Percentiles rank a stretch among this genome's conserved stretches.
Evolutionary conservation across 2,888 invertebrate genomes (phyloP).

Genomic region (Nasonovia ribisnigri): DNA sequence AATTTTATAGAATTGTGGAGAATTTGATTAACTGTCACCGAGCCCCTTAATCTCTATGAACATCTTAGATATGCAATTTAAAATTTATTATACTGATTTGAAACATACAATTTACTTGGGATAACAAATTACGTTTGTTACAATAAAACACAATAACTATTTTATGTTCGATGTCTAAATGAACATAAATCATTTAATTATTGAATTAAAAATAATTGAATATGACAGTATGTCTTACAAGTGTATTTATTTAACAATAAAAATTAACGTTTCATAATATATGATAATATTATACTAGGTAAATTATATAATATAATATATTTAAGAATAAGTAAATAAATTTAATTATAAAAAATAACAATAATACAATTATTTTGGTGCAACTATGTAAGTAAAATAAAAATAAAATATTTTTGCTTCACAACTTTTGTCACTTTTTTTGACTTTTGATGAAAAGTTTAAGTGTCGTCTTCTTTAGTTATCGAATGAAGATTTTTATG

Average conservation of each 20-base stretch:
- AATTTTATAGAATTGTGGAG: too few species aligned
- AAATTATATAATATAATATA: background rate
- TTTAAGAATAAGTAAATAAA: background rate
- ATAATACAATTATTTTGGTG: background rate
- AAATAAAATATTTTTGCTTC: background rate
- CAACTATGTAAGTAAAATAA: background rate
- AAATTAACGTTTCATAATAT: background rate
- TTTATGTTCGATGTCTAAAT: background rate
- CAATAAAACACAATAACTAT: background rate
- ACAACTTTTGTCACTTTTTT: background rate
- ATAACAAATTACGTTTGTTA: background rate
- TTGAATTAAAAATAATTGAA: background rate
- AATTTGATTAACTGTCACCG: too few species aligned
- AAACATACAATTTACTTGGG: background rate
- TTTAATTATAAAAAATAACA: background rate
- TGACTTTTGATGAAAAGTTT: background rate
- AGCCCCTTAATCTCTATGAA: background rate
- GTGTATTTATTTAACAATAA: background rate
- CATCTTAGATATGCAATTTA: background rate
- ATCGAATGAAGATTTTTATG: background rate
- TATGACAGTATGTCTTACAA: background rate
- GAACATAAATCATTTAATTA: background rate
- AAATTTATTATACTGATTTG: background rate
- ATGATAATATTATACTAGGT: too few species aligned
- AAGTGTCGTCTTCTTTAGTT: conserved; percentile 15